Evolutionary conservation across 2,797 vertebrate genomes (phyloP).

Genomic region (Loris lydekkerianus): DNA sequence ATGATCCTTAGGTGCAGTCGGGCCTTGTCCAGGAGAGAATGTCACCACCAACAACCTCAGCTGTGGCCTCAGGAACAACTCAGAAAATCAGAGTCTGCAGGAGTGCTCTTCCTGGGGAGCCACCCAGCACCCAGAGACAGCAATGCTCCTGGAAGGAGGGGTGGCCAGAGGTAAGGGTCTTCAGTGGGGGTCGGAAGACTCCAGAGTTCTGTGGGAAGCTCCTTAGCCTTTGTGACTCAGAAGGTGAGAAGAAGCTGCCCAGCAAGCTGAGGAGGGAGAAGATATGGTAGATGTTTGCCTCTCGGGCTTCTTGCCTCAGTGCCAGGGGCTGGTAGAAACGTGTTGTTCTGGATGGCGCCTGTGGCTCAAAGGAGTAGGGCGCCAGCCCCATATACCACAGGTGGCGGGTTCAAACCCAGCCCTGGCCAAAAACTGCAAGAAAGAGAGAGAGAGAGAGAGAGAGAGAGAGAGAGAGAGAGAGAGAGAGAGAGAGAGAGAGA

Average conservation of each 20-base stretch:
- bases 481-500: too few relatives aligned
- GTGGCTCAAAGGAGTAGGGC: too few relatives aligned
- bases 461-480: too few relatives aligned
- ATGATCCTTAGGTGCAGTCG: fast-evolving
- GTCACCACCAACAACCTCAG: not conserved
- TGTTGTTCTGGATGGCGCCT: not conserved
- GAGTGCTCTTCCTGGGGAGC: not conserved
- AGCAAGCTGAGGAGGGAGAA: not conserved
- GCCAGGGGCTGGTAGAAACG: not conserved
- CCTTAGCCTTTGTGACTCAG: not conserved
- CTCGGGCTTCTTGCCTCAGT: not conserved
- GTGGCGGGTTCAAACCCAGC: too few relatives aligned
- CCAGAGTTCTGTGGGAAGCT: fast-evolving
- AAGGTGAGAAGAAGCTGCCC: not conserved
- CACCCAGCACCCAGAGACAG: not conserved
- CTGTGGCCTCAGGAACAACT: not conserved
- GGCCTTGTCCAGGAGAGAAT: not conserved
- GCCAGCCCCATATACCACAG: too few relatives aligned
- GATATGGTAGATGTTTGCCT: not conserved
- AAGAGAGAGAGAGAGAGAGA: too few relatives aligned
- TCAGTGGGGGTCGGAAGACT: not conserved
- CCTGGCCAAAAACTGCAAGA: too few relatives aligned
- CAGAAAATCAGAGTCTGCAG: too few relatives aligned
- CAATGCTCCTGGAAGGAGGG: not conserved
- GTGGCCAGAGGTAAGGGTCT: not conserved